Evolutionary conservation across 2,797 vertebrate genomes (phyloP).

Genomic region (Cyprinodon diabolis): DNA sequence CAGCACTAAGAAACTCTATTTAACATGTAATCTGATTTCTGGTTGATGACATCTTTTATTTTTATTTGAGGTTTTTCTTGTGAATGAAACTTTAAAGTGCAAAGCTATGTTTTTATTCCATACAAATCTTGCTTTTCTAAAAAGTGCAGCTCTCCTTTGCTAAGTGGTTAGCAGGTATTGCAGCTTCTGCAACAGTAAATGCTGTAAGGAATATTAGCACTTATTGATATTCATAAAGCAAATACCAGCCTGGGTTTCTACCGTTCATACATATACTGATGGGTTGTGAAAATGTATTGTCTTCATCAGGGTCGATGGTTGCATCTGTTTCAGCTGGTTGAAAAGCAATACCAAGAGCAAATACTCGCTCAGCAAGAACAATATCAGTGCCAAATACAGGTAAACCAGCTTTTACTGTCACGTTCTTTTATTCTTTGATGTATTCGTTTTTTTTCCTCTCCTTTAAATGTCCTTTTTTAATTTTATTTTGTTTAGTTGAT

Average conservation of each 20-base stretch:
- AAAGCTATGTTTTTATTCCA: neutral
- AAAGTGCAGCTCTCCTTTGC: neutral
- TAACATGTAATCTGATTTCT: too few relatives aligned
- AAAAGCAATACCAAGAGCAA: constrained; percentile 94
- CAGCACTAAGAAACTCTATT: too few relatives aligned
- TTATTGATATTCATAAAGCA: neutral
- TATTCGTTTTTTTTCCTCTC: neutral
- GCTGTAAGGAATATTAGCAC: neutral
- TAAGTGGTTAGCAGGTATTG: neutral
- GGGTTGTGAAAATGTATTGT: constrained; percentile 13
- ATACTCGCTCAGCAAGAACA: constrained; percentile 93
- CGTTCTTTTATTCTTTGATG: neutral
- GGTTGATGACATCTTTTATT: neutral
- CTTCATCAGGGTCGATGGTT: constrained; percentile 88
- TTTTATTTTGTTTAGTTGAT: constrained; percentile 83
- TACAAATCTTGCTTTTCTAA: neutral
- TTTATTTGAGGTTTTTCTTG: neutral
- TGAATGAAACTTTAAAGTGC: neutral
- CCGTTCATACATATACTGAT: neutral
- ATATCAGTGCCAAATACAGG: constrained; percentile 95
- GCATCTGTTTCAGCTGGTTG: constrained; percentile 90
- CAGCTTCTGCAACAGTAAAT: neutral
- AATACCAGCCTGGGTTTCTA: neutral
- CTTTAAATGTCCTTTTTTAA: neutral
- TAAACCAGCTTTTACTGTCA: constrained; percentile 57